These are phyloP conservation scores for Hycleus cichorii DNA, from an alignment of 1,140 invertebrate genomes.

Conservation along the genomic window DNA sequence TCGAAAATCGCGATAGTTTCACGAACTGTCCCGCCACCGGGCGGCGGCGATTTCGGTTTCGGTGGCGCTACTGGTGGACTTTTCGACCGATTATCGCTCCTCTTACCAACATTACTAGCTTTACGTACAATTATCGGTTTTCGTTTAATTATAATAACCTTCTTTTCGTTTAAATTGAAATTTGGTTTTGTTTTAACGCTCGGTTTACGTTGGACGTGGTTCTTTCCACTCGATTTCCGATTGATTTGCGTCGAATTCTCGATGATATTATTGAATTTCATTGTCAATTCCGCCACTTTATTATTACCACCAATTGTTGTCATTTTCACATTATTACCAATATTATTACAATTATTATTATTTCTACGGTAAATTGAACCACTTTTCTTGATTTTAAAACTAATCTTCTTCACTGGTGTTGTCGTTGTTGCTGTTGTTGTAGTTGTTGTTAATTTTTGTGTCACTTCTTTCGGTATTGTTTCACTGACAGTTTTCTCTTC, in stretches of 20 bases:
- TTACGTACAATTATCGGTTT: constrained; percentile 21
- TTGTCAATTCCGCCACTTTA: constrained; percentile 48
- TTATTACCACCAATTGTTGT: constrained; percentile 35
- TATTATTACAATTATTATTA: neutral
- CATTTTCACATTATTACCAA: neutral
- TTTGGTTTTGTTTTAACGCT: constrained; percentile 28
- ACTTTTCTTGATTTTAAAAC: constrained; percentile 35
- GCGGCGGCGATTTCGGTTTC: constrained; percentile 26
- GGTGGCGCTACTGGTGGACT: constrained; percentile 34
- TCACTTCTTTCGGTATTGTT: neutral
- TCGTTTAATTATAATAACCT: constrained; percentile 13
- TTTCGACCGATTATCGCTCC: constrained; percentile 32
- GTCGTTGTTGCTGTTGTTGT: constrained; percentile 2
- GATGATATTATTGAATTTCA: constrained; percentile 48
- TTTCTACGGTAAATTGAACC: constrained; percentile 25
- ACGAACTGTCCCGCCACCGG: constrained; percentile 30
- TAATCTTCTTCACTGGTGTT: constrained; percentile 29
- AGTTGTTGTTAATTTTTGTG: neutral
- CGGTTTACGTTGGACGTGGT: constrained; percentile 25
- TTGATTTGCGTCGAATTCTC: constrained; percentile 29
- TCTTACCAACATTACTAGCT: constrained; percentile 29
- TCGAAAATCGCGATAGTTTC: constrained; percentile 44
- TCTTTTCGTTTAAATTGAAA: constrained; percentile 9
- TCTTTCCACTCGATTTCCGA: constrained; percentile 24
- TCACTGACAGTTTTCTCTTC: constrained; percentile 10